phyloP scores from a whole-genome alignment of 2,888 invertebrate species.

The Phengaris arion region DNA sequence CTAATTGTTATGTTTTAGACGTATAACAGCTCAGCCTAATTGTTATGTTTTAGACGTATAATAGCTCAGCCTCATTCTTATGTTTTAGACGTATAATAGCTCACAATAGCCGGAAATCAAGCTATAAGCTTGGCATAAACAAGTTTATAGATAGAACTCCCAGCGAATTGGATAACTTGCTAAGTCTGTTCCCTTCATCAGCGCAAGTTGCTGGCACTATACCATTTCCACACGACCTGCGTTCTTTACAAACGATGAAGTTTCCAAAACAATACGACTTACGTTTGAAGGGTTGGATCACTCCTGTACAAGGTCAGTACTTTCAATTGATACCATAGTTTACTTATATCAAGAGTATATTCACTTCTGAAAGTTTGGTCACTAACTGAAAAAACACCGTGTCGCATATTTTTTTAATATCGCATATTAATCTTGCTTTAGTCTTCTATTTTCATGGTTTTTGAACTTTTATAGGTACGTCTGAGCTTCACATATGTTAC shows the following conservation, averaged over 20 bases:
- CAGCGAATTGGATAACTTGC: slow-evolving; percentile 52
- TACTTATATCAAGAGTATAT: too few species aligned
- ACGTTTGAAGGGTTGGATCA: slow-evolving; percentile 53
- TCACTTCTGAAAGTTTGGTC: too few species aligned
- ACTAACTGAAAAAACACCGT: too few species aligned
- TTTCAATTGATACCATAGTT: neutral
- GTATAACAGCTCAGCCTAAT: too few species aligned
- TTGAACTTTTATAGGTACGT: too few species aligned
- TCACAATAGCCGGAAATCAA: slow-evolving; percentile 51
- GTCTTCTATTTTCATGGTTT: too few species aligned
- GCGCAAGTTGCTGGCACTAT: slow-evolving; percentile 50
- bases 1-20: too few species aligned
- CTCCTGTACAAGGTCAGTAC: slow-evolving; percentile 54
- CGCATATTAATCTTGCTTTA: too few species aligned
- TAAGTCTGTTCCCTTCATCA: slow-evolving; percentile 48
- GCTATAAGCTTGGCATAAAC: slow-evolving; percentile 57
- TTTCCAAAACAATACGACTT: slow-evolving; percentile 56
- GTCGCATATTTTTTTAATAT: too few species aligned
- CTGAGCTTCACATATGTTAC: too few species aligned
- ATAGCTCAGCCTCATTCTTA: neutral
- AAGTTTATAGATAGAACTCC: slow-evolving; percentile 60
- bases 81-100: slow-evolving; percentile 39
- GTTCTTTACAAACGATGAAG: slow-evolving; percentile 42
- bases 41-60: too few species aligned
- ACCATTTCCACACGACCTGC: slow-evolving; percentile 55